phyloP scores from a whole-genome alignment of 2,888 invertebrate genomes.

The Julus scanicus region DNA sequence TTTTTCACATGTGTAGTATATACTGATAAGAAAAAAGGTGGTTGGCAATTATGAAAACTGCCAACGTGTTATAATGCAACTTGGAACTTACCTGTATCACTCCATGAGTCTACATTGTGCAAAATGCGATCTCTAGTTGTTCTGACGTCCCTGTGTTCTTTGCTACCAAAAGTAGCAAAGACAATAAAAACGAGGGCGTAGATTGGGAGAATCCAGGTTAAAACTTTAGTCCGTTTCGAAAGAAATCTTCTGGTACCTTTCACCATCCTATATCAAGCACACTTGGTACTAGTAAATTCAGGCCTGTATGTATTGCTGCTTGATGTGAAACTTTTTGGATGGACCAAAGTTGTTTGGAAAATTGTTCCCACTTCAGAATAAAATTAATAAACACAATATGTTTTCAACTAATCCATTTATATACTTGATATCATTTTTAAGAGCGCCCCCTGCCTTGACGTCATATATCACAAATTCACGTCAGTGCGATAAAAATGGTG shows the following conservation, averaged over 20 bases:
- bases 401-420: not conserved
- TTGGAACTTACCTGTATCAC: slow-evolving; percentile 6
- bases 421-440: not conserved
- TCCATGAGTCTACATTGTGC: slow-evolving; percentile 34
- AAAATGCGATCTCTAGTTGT: slow-evolving; percentile 22
- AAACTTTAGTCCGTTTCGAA: slow-evolving; percentile 56
- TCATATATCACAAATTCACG: not conserved
- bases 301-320: not conserved
- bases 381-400: not conserved
- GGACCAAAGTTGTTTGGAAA: not conserved
- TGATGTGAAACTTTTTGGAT: not conserved
- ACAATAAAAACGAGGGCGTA: slow-evolving; percentile 53
- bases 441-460: slow-evolving; percentile 5
- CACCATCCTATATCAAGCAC: slow-evolving; percentile 54
- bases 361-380: not conserved
- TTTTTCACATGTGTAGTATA: not conserved
- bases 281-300: not conserved
- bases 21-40: not conserved
- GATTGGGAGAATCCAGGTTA: slow-evolving; percentile 55
- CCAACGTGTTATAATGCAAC: not conserved
- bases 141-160: slow-evolving; percentile 48
- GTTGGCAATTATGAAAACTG: not conserved
- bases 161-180: slow-evolving; percentile 55
- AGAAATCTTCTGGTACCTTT: not conserved
- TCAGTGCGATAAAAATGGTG: not conserved